Conservation (phyloP, 2,797 vertebrate species). For the Clamator glandarius region DNA sequence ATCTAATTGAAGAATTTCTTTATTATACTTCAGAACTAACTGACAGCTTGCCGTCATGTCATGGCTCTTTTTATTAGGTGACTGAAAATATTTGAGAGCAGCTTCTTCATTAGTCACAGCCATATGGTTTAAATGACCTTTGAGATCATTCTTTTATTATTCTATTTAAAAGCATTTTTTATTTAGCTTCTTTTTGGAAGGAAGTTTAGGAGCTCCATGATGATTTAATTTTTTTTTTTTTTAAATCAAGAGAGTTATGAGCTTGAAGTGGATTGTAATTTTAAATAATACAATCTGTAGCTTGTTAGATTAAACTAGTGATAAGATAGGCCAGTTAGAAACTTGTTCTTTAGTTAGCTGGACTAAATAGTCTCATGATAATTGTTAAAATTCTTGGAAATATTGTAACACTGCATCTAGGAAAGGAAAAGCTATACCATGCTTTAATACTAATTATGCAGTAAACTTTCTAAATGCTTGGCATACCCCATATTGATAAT, state of each 20-base stretch:
- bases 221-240: not conserved
- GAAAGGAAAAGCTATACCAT: not conserved
- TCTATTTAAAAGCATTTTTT: not conserved
- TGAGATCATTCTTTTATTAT: not conserved
- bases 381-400: not conserved
- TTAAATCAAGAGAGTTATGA: not conserved
- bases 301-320: not conserved
- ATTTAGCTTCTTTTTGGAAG: not conserved
- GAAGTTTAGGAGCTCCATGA: not conserved
- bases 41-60: not conserved
- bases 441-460: not conserved
- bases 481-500: not conserved
- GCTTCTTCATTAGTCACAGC: not conserved
- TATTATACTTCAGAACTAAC: not conserved
- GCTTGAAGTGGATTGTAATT: not conserved
- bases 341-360: not conserved
- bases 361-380: not conserved
- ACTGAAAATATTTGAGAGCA: not conserved
- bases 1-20: constrained; percentile 25
- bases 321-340: not conserved
- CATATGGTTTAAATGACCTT: not conserved
- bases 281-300: not conserved
- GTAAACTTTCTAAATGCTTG: not conserved
- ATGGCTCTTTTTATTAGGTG: not conserved
- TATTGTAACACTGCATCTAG: not conserved